These are phyloP conservation scores for Mya arenaria DNA, from an alignment of 1,140 invertebrate genomes.

Conservation along the genomic window DNA sequence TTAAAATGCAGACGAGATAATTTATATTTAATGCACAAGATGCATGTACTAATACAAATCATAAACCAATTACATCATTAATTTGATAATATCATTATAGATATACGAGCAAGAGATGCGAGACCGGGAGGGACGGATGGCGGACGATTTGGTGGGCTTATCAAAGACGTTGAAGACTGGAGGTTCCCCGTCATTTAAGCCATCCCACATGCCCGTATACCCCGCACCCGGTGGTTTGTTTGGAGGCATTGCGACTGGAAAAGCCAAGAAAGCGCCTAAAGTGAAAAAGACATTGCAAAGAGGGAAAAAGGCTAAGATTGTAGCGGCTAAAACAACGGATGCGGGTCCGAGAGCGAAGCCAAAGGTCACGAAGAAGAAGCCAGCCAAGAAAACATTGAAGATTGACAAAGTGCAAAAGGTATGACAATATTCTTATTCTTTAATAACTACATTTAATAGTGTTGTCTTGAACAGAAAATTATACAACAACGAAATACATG, in stretches of 20 bases:
- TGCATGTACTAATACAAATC: not conserved
- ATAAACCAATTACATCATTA: not conserved
- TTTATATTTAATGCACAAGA: too few species aligned
- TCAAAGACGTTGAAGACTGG: conserved; percentile 29
- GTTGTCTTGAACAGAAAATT: too few species aligned
- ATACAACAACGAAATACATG: not conserved
- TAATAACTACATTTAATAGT: not conserved
- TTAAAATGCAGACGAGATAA: too few species aligned
- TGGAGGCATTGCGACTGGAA: not conserved
- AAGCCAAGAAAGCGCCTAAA: not conserved
- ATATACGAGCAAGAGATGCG: conserved; percentile 41
- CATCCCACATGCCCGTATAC: too few species aligned
- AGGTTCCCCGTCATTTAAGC: not conserved
- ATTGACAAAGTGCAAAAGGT: not conserved
- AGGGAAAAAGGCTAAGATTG: too few species aligned
- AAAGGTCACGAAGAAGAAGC: not conserved
- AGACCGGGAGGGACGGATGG: conserved; percentile 11
- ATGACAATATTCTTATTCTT: not conserved
- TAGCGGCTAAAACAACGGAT: too few species aligned
- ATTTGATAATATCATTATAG: not conserved
- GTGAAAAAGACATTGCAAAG: too few species aligned
- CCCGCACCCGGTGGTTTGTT: too few species aligned
- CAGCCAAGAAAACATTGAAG: not conserved
- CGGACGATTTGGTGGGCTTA: conserved; percentile 15
- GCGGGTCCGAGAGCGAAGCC: not conserved